A percentile compares a stretch with the other conserved stretches of the same genome.
These are phyloP conservation scores for Meloe dianella DNA, from an alignment of 2,888 invertebrate species.

Conservation along the genomic window DNA sequence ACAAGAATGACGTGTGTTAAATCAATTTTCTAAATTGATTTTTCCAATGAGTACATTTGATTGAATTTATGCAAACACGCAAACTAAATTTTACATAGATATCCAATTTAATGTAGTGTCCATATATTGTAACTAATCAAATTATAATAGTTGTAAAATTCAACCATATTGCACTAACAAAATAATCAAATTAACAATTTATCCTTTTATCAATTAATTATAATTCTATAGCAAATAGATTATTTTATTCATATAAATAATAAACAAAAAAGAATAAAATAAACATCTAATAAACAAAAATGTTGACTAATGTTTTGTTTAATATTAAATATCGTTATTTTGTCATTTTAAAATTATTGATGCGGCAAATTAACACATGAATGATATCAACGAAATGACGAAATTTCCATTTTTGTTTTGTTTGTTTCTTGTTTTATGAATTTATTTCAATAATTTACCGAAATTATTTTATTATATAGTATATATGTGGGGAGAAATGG, in stretches of 20 bases:
- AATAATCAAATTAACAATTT: background rate
- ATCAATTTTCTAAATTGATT: constrained; percentile 13
- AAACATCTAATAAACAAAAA: background rate
- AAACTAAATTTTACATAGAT: constrained; percentile 18
- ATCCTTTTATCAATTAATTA: background rate
- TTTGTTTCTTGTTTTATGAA: background rate
- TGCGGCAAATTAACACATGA: background rate
- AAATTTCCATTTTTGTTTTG: background rate
- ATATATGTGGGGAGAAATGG: background rate
- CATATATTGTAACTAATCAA: background rate
- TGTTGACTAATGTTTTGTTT: background rate
- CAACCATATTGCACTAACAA: background rate
- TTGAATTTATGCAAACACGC: constrained; percentile 21
- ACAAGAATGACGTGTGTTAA: constrained; percentile 6
- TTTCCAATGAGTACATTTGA: constrained; percentile 19
- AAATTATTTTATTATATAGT: background rate
- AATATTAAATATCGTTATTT: background rate
- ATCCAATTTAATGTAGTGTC: constrained; percentile 3
- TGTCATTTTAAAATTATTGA: background rate
- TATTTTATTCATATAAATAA: background rate
- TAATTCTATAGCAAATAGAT: background rate
- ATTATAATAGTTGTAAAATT: constrained; percentile 4
- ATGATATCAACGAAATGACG: background rate
- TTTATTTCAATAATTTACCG: background rate
- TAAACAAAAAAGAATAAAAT: background rate